These are phyloP conservation scores for Thysanoteuthis rhombus DNA, from an alignment of 2,888 invertebrate species.

Conservation along the genomic window DNA sequence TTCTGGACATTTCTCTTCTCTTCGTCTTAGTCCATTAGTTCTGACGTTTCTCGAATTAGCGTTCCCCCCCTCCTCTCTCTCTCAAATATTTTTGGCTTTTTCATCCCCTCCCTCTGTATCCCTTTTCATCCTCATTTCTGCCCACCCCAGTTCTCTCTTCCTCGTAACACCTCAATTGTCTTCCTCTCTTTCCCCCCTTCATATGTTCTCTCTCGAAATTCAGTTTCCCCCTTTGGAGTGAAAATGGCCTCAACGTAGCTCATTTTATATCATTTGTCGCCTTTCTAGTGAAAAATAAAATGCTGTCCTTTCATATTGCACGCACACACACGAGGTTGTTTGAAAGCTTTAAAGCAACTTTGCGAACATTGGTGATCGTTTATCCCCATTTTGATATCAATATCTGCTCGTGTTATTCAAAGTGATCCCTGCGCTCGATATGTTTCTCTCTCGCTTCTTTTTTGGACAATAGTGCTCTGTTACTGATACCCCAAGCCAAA, in stretches of 20 bases:
- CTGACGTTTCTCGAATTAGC: not conserved
- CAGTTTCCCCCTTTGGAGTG: not conserved
- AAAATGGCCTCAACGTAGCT: not conserved
- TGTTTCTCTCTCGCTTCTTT: not conserved
- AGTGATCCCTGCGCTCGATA: not conserved
- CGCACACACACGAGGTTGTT: not conserved
- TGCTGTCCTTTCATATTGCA: not conserved
- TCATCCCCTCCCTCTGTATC: too few species aligned
- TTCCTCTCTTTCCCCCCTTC: not conserved
- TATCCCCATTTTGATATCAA: not conserved
- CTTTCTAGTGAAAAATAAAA: constrained; percentile 12
- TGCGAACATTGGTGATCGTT: not conserved
- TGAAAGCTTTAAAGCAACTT: not conserved
- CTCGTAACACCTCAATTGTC: too few species aligned
- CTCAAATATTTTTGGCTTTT: too few species aligned
- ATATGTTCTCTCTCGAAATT: not conserved
- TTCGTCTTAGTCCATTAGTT: not conserved
- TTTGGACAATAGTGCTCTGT: not conserved
- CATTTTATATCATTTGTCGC: not conserved
- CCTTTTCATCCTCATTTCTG: too few species aligned
- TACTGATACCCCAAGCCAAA: not conserved
- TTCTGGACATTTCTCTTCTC: not conserved
- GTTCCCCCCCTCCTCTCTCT: too few species aligned
- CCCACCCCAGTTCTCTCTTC: too few species aligned
- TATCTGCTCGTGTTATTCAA: not conserved